Conservation (phyloP, 2,888 invertebrate genomes). For the Amiota minor region DNA sequence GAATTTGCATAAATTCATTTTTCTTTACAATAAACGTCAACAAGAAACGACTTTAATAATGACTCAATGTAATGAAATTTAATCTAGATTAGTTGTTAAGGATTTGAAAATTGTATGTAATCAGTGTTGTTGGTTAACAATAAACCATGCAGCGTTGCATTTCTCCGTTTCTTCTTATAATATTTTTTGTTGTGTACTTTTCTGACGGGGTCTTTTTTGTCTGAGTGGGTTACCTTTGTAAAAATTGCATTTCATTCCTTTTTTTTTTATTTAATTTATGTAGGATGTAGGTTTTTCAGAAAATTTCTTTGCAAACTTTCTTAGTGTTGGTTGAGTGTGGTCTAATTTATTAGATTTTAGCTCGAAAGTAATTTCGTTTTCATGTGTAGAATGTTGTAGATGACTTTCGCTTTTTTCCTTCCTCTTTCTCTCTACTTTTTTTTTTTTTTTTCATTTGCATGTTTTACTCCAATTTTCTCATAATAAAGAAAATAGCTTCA, state of each 20-base stretch:
- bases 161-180: background rate
- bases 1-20: background rate
- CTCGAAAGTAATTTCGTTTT: slow-evolving; percentile 40
- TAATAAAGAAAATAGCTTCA: background rate
- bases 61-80: background rate
- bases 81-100: slow-evolving; percentile 2
- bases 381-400: slow-evolving; percentile 46
- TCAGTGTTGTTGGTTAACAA: background rate
- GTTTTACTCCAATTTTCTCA: background rate
- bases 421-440: background rate
- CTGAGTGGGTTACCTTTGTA: background rate
- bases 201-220: background rate
- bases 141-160: slow-evolving; percentile 3
- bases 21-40: background rate
- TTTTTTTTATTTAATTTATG: background rate
- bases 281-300: background rate
- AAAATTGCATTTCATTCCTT: background rate
- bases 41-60: background rate
- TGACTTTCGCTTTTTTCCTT: slow-evolving; percentile 57
- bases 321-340: slow-evolving; percentile 34
- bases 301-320: slow-evolving; percentile 21
- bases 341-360: slow-evolving; percentile 25
- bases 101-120: background rate
- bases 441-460: background rate
- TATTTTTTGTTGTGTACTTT: no score